Evolutionary conservation across 2,797 vertebrate genomes (phyloP).

Genomic region (Sylvia borin): DNA sequence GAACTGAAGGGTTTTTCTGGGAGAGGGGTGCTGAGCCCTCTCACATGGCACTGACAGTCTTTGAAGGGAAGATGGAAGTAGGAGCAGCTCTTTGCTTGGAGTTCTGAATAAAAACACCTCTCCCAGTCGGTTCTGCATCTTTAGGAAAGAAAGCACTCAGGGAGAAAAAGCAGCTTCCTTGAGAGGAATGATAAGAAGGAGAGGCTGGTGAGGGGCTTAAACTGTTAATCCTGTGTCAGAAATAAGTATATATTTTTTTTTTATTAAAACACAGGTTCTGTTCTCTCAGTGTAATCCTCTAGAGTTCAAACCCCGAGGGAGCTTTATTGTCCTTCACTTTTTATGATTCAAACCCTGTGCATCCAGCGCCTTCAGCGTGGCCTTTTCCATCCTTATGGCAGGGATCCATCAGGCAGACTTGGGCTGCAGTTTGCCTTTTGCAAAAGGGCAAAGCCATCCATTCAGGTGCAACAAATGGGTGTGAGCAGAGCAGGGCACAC

Average conservation of each 20-base stretch:
- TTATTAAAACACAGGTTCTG: neutral
- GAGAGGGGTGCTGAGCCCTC: neutral
- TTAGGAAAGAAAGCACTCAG: neutral
- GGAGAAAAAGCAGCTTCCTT: neutral
- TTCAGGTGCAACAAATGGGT: neutral
- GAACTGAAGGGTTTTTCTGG: neutral
- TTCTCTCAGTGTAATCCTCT: neutral
- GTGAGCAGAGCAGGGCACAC: neutral
- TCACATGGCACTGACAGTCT: neutral
- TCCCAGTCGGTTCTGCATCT: neutral
- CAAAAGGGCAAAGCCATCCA: neutral
- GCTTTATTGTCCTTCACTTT: neutral
- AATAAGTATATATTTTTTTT: neutral
- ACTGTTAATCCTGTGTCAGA: neutral
- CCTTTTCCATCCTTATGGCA: neutral
- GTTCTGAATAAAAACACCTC: neutral
- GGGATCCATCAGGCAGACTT: neutral
- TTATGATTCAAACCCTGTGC: neutral
- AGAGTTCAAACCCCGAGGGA: neutral
- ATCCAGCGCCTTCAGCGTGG: neutral
- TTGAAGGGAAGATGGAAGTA: neutral
- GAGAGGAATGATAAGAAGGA: neutral
- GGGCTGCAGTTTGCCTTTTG: neutral
- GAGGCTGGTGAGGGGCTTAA: neutral
- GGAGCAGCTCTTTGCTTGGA: neutral